Evolutionary conservation across 1,140 invertebrate genomes (phyloP), one percentile per base, ranked within the genome.

Genomic region (Leguminivora glycinivorella): DNA sequence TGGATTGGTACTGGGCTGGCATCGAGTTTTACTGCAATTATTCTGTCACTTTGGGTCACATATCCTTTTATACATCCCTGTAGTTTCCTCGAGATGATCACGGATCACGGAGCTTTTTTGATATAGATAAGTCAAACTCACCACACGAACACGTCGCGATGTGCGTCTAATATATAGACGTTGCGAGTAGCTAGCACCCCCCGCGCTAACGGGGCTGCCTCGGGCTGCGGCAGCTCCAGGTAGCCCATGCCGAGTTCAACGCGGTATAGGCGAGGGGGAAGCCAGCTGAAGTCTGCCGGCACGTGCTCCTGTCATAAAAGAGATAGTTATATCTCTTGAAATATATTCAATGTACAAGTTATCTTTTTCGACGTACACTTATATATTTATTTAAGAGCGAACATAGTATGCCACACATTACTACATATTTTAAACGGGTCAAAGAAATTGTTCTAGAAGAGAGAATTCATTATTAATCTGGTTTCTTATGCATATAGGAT

Each of bases 221-320:
- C 96, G 7, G 97, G 97, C 94, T 99, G 99, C 9, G 99, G 99
- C 72, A 99, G 92, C 92, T 99, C 99, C 75, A 99, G 92, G 89
- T 99, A 99, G 1, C 99, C 99, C 97, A 99, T 99, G 58, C 99
- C 99, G 6, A 99, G 93, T 82, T 95, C 94, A 56, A 99, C 98
- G 93, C 98, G 96, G 92, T 99, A 99, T 38, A 99, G 92, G 38
- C 96, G 94, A 6, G 98, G 96, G 63, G 94, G 83, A 9, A 95
- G 86, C 72, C 97, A 96, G 29, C 92, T 85, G 89, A 97, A 98
- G 79, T 97, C 93, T 12, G 94, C 93, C 69, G 95, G 93, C 0
- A 99, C 96, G 85, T 98, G 96, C 91, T 98, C 96, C 94, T 96
- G 76, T 10, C 84, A 80, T 43, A 60, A 60, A 38, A 38, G 12